phyloP scores from a whole-genome alignment of 2,113 vertebrate species.

The Tetraodon nigroviridis region DNA sequence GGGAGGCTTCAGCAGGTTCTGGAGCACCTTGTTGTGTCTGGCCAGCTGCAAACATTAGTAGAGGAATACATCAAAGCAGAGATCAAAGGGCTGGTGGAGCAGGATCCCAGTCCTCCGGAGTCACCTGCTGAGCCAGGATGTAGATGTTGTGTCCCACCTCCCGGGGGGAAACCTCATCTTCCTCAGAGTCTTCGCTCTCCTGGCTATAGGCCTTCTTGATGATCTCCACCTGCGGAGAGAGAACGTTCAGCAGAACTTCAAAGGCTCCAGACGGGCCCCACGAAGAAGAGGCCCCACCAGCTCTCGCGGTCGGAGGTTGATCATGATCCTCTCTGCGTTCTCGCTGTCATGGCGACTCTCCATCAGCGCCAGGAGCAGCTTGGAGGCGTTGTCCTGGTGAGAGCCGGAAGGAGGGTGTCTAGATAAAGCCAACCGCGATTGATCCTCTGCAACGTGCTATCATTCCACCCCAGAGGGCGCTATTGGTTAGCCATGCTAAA shows the following conservation, averaged over 20 bases:
- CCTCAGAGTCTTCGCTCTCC: slow-evolving; percentile 83
- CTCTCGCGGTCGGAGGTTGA: slow-evolving; percentile 91
- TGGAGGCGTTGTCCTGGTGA: slow-evolving; percentile 93
- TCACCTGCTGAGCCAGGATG: slow-evolving; percentile 92
- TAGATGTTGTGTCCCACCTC: slow-evolving; percentile 99
- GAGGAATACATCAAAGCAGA: too few relatives aligned
- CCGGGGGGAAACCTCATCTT: slow-evolving; percentile 82
- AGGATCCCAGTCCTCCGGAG: too few relatives aligned
- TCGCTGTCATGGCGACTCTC: slow-evolving; percentile 96
- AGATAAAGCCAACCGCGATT: too few relatives aligned
- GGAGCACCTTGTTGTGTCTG: slow-evolving; percentile 88
- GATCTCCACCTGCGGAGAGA: slow-evolving; percentile 81
- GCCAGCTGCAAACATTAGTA: slow-evolving; percentile 76
- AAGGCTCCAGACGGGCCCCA: not conserved
- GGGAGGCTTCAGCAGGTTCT: slow-evolving; percentile 83
- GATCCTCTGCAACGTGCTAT: not conserved
- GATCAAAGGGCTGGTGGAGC: too few relatives aligned
- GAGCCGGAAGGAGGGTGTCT: too few relatives aligned
- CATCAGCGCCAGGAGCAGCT: slow-evolving; percentile 93
- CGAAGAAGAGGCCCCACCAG: slow-evolving; percentile 74
- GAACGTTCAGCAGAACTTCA: not conserved
- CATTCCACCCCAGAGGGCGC: too few relatives aligned
- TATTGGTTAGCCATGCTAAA: too few relatives aligned
- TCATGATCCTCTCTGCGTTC: slow-evolving; percentile 92
- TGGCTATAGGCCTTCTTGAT: slow-evolving; percentile 95